phyloP scores from a whole-genome alignment of 2,797 vertebrate species.

The Esox masquinongy region DNA sequence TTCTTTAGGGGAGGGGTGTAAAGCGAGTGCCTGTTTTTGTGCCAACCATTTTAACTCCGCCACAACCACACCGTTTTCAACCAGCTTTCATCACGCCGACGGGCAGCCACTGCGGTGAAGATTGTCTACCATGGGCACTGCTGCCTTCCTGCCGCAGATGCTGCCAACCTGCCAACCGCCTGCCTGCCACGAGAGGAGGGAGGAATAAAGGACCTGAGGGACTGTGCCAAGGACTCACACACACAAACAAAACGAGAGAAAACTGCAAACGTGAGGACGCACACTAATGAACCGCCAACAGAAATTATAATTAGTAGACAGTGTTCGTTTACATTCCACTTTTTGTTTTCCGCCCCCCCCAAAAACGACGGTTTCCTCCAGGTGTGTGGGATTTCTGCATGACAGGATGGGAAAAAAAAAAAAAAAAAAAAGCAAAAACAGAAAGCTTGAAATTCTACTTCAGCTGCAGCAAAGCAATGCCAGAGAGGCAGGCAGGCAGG shows the following conservation, averaged over 20 bases:
- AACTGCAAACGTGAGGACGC: constrained; percentile 70
- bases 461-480: constrained; percentile 48
- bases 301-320: constrained; percentile 67
- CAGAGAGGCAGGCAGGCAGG: constrained; percentile 38
- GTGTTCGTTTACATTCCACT: constrained; percentile 16
- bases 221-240: constrained; percentile 72
- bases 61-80: constrained; percentile 51
- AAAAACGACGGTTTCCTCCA: constrained; percentile 22
- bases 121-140: constrained; percentile 60
- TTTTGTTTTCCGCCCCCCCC: constrained; percentile 23
- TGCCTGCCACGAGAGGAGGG: constrained; percentile 53
- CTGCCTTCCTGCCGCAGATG: constrained; percentile 57
- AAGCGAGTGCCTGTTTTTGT: constrained; percentile 59
- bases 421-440: constrained; percentile 17
- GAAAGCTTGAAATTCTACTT: constrained; percentile 46
- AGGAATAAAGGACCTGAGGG: constrained; percentile 67
- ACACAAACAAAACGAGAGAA: constrained; percentile 60
- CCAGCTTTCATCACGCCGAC: constrained; percentile 59
- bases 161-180: constrained; percentile 77
- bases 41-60: constrained; percentile 40
- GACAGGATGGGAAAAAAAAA: constrained; percentile 8
- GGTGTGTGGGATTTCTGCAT: constrained; percentile 17
- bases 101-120: constrained; percentile 60
- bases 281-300: constrained; percentile 74
- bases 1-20: constrained; percentile 53